Conservation (phyloP, 92 coral and sea anemone genomes). For the Zoanthus sansibaricus region DNA sequence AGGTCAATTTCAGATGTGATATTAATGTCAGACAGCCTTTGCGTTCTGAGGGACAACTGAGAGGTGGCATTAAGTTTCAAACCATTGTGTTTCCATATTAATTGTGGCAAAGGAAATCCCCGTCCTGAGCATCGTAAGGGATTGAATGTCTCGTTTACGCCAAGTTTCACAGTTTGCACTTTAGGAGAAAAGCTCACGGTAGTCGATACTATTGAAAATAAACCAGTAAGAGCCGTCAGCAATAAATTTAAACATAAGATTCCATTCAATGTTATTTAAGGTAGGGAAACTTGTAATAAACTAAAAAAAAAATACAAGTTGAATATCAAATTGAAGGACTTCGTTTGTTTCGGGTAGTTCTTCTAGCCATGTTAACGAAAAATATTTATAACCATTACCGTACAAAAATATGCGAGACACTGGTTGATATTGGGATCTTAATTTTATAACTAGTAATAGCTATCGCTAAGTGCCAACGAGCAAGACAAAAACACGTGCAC, state of each 20-base stretch:
- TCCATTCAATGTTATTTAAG: neutral
- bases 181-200: neutral
- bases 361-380: no score
- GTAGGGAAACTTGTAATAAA: no score
- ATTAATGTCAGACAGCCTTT: neutral
- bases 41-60: neutral
- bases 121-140: slow-evolving; percentile 6
- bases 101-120: neutral
- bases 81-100: slow-evolving; percentile 9
- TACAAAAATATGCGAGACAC: no score
- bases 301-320: no score
- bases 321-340: no score
- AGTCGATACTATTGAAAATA: neutral
- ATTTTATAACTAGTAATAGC: no score
- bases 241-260: neutral
- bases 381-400: no score
- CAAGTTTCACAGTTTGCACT: neutral
- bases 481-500: no score
- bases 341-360: no score
- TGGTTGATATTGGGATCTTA: no score
- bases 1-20: slow-evolving; percentile 6
- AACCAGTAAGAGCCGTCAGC: neutral
- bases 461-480: no score
- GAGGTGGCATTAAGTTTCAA: neutral
- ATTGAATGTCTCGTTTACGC: neutral